Base-by-base conservation (phyloP, 2,113 vertebrate species). In the Dicerorhinus sumatrensis region DNA sequence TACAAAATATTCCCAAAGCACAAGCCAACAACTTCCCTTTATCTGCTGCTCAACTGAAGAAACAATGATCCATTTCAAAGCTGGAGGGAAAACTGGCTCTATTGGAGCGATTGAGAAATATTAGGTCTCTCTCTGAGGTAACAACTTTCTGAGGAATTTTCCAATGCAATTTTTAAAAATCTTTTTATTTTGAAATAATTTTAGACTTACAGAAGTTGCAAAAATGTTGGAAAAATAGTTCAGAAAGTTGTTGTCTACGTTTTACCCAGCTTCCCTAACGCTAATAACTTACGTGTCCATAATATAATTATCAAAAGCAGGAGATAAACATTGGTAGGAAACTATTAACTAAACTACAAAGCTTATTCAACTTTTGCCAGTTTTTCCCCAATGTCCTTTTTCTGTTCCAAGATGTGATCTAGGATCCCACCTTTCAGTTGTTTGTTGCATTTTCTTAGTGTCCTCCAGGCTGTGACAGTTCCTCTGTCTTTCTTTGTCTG, bases 91-190 rank as follows among this genome's bases (percentile, higher is more conserved):
- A 73, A 67, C 60, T n/a, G 62, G 27, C 54, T 93, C 20, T 89
- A 21, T 69, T 48, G 33, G 48, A 95, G 70, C 33, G 63, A 18
- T 94, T 96, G 96, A 93, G 96, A 97, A 97, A 96, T 77, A 84
- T 3, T 67, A 17, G 46, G 8, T 62, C 29, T 94, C 31, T 46
- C 29, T 93, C 75, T 89, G 69, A 94, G 95, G 77, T 89, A 95
- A 91, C 81, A 79, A 77, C 89, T 97, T 97, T 89, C 95, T 97
- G 96, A 95, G 79, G 69, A 97, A 79, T 96, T 95, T 97, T 97
- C 87, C 60, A 91, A 56, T 18, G 79, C 63, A 75, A 65, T 46
- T 75, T 67, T 10, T 6, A 62, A 89, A 77, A 48, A 73, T 69
- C 21, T 75, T 80, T 86, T 92, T 83, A 46, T 95, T 97, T 92